Conservation (phyloP, 2,113 vertebrate genomes). For the Podilymbus podiceps region DNA sequence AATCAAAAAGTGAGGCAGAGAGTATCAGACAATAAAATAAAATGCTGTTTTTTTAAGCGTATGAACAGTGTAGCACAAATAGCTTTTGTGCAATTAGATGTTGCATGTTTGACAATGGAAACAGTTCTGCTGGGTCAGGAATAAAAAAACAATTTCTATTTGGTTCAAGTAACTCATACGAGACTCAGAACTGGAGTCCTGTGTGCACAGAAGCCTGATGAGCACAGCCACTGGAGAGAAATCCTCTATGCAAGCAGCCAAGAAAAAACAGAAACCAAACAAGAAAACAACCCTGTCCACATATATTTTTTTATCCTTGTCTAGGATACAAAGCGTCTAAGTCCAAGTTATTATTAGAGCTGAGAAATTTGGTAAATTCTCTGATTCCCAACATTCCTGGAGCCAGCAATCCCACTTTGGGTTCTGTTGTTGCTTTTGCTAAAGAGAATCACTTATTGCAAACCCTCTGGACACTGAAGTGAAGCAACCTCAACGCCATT, state of each 20-base stretch:
- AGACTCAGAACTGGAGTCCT: neutral
- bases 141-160: neutral
- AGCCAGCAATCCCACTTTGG: fast-evolving
- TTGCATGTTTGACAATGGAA: neutral
- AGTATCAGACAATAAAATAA: neutral
- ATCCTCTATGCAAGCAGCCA: neutral
- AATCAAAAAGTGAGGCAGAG: neutral
- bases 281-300: neutral
- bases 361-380: neutral
- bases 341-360: neutral
- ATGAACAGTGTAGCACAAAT: neutral
- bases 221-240: neutral
- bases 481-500: neutral
- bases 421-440: neutral
- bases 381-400: neutral
- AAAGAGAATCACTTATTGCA: neutral
- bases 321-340: neutral
- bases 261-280: neutral
- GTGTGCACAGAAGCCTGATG: neutral
- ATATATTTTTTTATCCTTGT: neutral
- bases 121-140: neutral
- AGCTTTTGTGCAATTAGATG: neutral
- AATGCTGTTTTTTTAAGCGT: neutral
- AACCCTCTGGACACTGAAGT: neutral
- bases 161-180: neutral